Evolutionary conservation across 2,113 vertebrate genomes (phyloP), one percentile per base, ranked within the genome.

Genomic region (Pteropus alecto): DNA sequence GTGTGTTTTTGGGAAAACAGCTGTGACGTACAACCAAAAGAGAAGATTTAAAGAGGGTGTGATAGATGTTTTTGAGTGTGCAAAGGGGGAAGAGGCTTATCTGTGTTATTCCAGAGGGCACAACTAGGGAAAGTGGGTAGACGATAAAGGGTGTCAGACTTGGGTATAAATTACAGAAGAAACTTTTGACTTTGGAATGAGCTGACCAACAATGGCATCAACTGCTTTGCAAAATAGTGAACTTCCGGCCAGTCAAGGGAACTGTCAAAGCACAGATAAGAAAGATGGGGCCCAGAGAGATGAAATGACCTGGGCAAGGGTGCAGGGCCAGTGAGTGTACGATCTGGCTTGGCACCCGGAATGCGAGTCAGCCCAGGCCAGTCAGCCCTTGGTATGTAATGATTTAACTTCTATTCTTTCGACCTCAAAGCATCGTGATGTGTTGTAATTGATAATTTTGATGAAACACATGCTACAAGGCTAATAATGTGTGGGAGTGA

Each of bases 61-160:
- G 89, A 90, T 41, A 71, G 56, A 82, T 93, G 46, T 93, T 87
- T 97, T 65, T 48, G 79, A 93, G 33, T 68, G 1, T 73, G 54
- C 87, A 46, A 92, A 38, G 81, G 63, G 8, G 38, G 54, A 68
- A 48, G 60, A 67, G 71, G 70, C 76, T 91, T 95, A 88, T 95
- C 76, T 88, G 22, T 97, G 84, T 87, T 96, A 93, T 95, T 91
- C 71, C 86, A 88, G 93, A 93, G 86, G 73, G 61, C 21, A 89
- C 38, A 70, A 58, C 51, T 68, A 89, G 91, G 54, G 61, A 89
- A 68, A 90, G 61, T 30, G 73, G 85, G 35, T 51, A 5, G 48
- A 54, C 0, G 73, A 91, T 82, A 93, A 95, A 88, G 43, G 10
- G 48, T 76, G 35, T 85, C 71, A 86, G 85, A 86, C n/a, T 63